Base-by-base conservation (phyloP, 2,797 vertebrate genomes). In the Ctenopoma kingsleyae region DNA sequence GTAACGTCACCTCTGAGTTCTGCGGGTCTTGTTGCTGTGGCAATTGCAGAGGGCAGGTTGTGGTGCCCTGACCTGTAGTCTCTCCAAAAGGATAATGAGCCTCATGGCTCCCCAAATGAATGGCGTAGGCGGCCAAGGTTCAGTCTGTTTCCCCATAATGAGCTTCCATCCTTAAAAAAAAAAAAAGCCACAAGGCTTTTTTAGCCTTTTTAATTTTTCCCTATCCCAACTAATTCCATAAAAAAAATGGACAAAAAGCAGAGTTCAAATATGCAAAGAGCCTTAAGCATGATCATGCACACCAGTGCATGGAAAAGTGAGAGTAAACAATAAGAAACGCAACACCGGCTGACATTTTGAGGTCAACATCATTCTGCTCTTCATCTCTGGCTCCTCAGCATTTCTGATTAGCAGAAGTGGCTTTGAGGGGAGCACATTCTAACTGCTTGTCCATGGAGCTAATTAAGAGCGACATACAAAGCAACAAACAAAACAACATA, bases 281-380 rank as follows among this genome's bases (percentile, higher is more conserved):
- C 85, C 86, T 66, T 57, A 48, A 89, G 87, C 74, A 32, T 61
- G 71, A 82, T 85, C 76, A 77, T 83, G 78, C 74, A 85, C 85
- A 89, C 83, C 78, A 77, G 69, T 55, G 69, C 65, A 30, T 61
- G 58, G 73, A 91, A 87, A 56, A 71, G 78, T 77, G 72, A 82
- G 86, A 78, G 82, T 83, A 89, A 89, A 90, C 88, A 87, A 87
- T 85, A 91, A 89, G 89, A 86, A 88, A 89, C 82, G 87, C 83
- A 93, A 92, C 87, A 91, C 87, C 85, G 82, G 87, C 85, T 93
- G 94, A 94, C 91, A 87, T 92, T 93, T 93, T 93, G 91, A 92
- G 94, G 94, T 93, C 93, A 92, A 81, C 73, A 47, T 86, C 89
- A 88, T 70, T 88, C 89, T 83, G 81, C 85, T 89, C 85, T 78